Base-by-base conservation (phyloP, 2,888 invertebrate genomes). In the Elegia similella region DNA sequence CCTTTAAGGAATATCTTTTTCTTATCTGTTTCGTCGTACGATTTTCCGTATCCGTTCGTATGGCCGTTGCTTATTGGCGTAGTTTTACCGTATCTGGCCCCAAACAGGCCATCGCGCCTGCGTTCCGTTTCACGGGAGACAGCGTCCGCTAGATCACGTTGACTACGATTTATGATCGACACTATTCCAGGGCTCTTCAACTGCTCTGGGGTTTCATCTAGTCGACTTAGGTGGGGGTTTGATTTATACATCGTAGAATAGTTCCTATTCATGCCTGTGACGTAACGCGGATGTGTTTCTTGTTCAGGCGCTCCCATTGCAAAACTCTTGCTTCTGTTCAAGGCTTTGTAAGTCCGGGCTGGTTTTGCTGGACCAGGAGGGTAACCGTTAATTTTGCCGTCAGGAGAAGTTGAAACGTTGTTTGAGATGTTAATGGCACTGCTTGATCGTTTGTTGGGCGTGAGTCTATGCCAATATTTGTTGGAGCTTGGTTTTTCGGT, bases 131-230 rank as follows among this genome's bases (percentile, higher is more conserved):
- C 92, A 13, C 89, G 78, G 3, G 91, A 92, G 1, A 92, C 89
- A 7, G 94, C 94, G 72, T 94, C 94, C 29, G 94, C 93, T 29
- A 97, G 84, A 78, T 97, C 96, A 61, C 95, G 93, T 75, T 96
- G 96, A 80, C 96, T 96, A 64, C 97, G 93, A 77, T 95, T 96
- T 61, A 97, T 95, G 65, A 96, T 95, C 58, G 96, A 96, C 42
- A 97, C 95, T 65, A 97, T 95, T 43, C 96, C 96, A 0, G 97
- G 97, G 78, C 96, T 97, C 79, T 97, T 96, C 7, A 96, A 85
- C 57, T 95, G 94, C 62, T 93, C 94, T 0, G 95, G 95, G 7
- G 93, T 94, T 73, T 95, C 95, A 65, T 95, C 94, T 52, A 95
- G 83, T 16, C 94, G 92, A 73, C 94, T 95, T 48, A 96, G 86